Evolutionary conservation across 92 coral and sea anemone genomes (phyloP).

Genomic region (Parazoanthus darwini): DNA sequence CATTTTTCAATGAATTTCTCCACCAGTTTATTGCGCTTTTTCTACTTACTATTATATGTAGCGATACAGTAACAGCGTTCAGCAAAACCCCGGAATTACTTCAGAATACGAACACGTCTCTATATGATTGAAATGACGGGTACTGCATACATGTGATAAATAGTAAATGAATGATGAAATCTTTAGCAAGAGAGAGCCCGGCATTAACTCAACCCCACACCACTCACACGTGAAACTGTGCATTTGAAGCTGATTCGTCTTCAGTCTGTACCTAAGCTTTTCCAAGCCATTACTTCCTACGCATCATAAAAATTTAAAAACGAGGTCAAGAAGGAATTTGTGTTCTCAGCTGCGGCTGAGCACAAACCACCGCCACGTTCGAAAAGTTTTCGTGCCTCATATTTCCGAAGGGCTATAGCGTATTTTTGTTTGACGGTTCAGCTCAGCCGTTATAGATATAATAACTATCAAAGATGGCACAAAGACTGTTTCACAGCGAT

Average conservation of each 20-base stretch:
- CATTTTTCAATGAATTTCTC: neutral
- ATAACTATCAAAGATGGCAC: neutral
- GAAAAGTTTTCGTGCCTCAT: neutral
- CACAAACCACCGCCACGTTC: neutral
- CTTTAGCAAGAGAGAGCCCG: too few species aligned
- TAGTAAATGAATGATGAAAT: too few species aligned
- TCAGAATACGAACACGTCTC: neutral
- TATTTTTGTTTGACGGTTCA: neutral
- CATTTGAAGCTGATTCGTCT: neutral
- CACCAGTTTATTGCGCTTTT: neutral
- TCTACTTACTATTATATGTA: neutral
- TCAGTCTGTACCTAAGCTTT: neutral
- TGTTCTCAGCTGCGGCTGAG: conserved; percentile 3
- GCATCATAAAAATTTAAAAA: conserved; percentile 12
- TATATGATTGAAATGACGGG: neutral
- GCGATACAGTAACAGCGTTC: neutral
- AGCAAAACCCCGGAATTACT: neutral
- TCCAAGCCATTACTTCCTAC: neutral
- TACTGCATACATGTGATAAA: too few species aligned
- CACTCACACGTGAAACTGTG: neutral
- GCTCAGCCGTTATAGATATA: neutral
- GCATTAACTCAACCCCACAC: neutral
- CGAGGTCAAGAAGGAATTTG: neutral
- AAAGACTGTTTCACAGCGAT: neutral
- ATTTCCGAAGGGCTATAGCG: neutral